phyloP scores from a whole-genome alignment of 2,888 invertebrate species.

The Biston stratarius region DNA sequence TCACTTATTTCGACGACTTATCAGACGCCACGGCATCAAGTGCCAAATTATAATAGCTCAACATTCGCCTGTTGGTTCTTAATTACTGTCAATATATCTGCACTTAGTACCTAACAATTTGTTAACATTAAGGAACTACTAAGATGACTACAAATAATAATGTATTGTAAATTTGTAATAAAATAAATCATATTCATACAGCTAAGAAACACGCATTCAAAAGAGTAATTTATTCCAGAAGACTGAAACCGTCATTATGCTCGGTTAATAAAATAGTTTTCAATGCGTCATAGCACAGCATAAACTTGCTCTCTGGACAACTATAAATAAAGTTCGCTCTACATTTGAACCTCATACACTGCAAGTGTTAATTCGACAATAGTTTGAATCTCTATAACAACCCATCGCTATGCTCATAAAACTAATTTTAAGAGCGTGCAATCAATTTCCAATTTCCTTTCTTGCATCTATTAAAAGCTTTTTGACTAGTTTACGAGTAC shows the following conservation, averaged over 20 bases:
- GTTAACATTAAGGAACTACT: too few species aligned
- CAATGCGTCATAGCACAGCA: background rate
- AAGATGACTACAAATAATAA: too few species aligned
- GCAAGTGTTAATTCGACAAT: slow-evolving; percentile 12
- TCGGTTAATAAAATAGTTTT: too few species aligned
- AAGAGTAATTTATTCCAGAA: too few species aligned
- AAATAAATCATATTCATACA: too few species aligned
- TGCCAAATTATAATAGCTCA: slow-evolving; percentile 19
- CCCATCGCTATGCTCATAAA: background rate
- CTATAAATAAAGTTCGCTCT: slow-evolving; percentile 14
- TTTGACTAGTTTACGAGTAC: too few species aligned
- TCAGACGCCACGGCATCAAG: slow-evolving; percentile 15
- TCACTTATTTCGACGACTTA: slow-evolving; percentile 14
- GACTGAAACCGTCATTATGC: too few species aligned
- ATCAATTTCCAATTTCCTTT: too few species aligned
- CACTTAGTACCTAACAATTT: too few species aligned
- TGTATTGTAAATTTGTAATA: too few species aligned
- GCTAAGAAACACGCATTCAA: too few species aligned
- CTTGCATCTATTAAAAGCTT: too few species aligned
- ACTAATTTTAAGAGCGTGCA: background rate
- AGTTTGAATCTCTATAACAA: background rate
- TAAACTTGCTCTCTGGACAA: background rate
- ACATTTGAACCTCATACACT: slow-evolving; percentile 13
- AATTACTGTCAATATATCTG: slow-evolving; percentile 10
- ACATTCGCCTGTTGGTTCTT: slow-evolving; percentile 15